Evolutionary conservation across 2,888 invertebrate genomes (phyloP).

Genomic region (Parnassius mnemosyne): DNA sequence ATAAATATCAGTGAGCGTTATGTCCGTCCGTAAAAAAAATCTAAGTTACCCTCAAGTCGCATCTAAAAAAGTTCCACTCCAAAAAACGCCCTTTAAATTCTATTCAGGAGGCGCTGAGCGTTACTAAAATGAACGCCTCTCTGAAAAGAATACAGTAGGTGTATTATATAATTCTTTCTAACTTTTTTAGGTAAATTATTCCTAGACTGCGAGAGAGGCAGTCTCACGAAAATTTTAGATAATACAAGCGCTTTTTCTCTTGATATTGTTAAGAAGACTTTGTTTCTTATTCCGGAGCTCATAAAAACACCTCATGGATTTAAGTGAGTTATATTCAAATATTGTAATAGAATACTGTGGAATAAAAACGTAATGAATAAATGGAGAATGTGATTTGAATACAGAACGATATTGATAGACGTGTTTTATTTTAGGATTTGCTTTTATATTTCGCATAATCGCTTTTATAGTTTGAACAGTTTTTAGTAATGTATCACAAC

Average conservation of each 20-base stretch:
- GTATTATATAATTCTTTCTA: too few relatives aligned
- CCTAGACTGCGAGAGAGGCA: too few relatives aligned
- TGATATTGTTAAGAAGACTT: background rate
- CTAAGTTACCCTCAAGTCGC: too few relatives aligned
- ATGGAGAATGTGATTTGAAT: background rate
- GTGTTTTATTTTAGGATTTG: background rate
- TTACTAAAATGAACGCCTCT: too few relatives aligned
- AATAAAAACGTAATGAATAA: background rate
- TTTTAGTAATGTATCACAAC: too few relatives aligned
- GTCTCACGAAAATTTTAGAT: background rate
- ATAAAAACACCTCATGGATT: background rate
- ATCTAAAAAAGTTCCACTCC: too few relatives aligned
- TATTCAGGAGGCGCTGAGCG: too few relatives aligned
- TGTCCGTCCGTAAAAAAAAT: too few relatives aligned
- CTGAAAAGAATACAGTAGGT: too few relatives aligned
- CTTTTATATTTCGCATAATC: background rate
- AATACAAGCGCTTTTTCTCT: background rate
- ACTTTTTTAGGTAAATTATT: too few relatives aligned
- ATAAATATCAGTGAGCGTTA: too few relatives aligned
- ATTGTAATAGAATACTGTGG: slow-evolving; percentile 1
- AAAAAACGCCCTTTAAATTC: too few relatives aligned
- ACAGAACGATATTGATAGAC: background rate
- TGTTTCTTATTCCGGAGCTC: background rate
- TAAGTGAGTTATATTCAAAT: background rate
- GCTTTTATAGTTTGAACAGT: background rate